Evolutionary conservation across 1,140 invertebrate species (phyloP).

Genomic region (Leptoteleia sp.): DNA sequence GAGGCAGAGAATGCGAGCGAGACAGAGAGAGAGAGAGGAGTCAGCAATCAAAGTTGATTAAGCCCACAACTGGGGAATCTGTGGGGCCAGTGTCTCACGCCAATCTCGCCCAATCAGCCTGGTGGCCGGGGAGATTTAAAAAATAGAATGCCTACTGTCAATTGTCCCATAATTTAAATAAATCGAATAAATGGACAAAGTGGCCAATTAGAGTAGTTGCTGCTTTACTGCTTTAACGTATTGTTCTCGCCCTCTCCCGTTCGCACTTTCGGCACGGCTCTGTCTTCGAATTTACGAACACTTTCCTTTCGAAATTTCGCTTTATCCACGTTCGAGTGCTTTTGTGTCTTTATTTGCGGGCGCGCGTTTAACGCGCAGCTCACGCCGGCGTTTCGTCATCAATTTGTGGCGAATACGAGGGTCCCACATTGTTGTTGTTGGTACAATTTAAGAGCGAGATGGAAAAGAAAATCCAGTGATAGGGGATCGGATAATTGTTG

Average conservation of each 20-base stretch:
- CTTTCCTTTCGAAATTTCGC: constrained; percentile 45
- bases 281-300: constrained; percentile 36
- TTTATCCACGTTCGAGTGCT: constrained; percentile 31
- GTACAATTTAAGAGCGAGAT: constrained; percentile 16
- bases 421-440: constrained; percentile 36
- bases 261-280: constrained; percentile 48
- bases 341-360: constrained; percentile 44
- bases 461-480: constrained; percentile 24
- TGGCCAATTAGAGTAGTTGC: constrained; percentile 82
- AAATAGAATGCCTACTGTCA: constrained; percentile 83
- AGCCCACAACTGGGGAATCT: constrained; percentile 82
- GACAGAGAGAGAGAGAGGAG: constrained; percentile 71
- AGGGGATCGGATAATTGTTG: constrained; percentile 26
- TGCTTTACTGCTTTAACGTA: constrained; percentile 79
- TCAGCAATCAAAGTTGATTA: constrained; percentile 82
- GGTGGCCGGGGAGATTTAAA: constrained; percentile 81
- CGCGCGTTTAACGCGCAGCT: constrained; percentile 4
- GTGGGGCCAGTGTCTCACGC: constrained; percentile 82
- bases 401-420: constrained; percentile 43
- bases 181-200: constrained; percentile 83
- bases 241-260: constrained; percentile 76
- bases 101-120: constrained; percentile 81
- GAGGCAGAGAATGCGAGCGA: constrained; percentile 61
- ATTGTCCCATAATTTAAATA: constrained; percentile 83
- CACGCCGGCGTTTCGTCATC: constrained; percentile 28